Evolutionary conservation across 2,113 vertebrate species (phyloP), one percentile per base, ranked within the genome.

Genomic region (Eurystomus gularis): DNA sequence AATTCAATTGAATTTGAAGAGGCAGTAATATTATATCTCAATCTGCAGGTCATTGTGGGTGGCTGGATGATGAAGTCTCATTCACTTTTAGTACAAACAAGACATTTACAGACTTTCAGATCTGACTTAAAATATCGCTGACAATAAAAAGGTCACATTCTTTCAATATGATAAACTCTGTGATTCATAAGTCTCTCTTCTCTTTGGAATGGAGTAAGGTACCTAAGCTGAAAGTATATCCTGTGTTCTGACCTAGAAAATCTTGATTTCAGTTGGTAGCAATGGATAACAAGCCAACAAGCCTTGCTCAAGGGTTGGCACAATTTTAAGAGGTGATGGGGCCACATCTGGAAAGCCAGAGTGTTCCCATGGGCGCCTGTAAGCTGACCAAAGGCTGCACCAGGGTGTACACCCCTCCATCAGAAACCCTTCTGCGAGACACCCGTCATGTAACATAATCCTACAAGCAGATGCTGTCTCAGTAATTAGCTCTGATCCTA

Each of bases 121-220:
- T 82, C 85, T 70, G 61, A 62, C 91, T 95, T 91, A 89, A 94
- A 94, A 95, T 94, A 94, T 73, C 94, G 80, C 88, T 88, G 83
- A 73, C 93, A 92, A 83, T 83, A 58, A 86, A 83, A 94, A 92
- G 82, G 76, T 70, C 86, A 86, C 94, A 73, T 94, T 95, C 93
- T 92, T 88, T 66, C 86, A 94, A 60, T 58, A 23, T 68, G 77
- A 95, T 93, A 55, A 92, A 58, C 76, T 58, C 71, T 18, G 37
- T 93, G 95, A 96, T 95, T 97, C 95, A 88, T 78, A 82, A 76
- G n/a, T 42, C 54, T 86, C 82, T 77, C 28, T 57, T 81, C 71
- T 62, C 69, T 90, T 51, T 21, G 24, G 46, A 90, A n/a, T 20
- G 57, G 49, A 31, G 40, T 26, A 49, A 49, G 51, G n/a, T 70